These are phyloP conservation scores for Bombus balteatus DNA, from an alignment of 1,140 invertebrate species.

Conservation along the genomic window DNA sequence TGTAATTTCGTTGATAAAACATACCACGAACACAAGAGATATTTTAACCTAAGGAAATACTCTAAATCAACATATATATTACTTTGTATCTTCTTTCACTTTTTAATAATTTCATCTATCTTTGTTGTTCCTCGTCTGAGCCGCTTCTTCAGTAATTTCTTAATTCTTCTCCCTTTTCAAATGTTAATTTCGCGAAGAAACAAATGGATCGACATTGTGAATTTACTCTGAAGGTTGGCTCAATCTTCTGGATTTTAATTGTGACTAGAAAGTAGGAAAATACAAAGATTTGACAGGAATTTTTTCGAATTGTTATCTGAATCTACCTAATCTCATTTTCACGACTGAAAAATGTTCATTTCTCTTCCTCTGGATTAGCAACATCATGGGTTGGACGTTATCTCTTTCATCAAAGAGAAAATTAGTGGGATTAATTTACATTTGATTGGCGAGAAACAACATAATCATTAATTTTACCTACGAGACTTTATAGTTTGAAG, in stretches of 20 bases:
- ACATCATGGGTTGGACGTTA: not conserved
- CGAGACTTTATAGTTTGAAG: not conserved
- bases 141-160: not conserved
- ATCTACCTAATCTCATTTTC: not conserved
- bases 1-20: too few relatives aligned
- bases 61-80: not conserved
- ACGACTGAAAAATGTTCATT: not conserved
- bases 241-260: not conserved
- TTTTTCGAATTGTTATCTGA: not conserved
- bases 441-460: not conserved
- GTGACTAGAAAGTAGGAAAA: slow-evolving; percentile 5
- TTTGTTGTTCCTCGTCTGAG: not conserved
- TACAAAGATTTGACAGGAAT: not conserved
- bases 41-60: too few relatives aligned
- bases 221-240: not conserved
- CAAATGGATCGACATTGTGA: not conserved
- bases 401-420: not conserved
- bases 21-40: too few relatives aligned
- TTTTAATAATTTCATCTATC: not conserved
- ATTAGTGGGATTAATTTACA: not conserved
- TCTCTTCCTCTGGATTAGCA: not conserved
- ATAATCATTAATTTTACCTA: not conserved
- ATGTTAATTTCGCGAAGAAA: not conserved
- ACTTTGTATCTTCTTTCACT: not conserved
- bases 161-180: not conserved